These are phyloP conservation scores for Sebastes elongatus DNA, from an alignment of 2,797 vertebrate species.

Conservation along the genomic window DNA sequence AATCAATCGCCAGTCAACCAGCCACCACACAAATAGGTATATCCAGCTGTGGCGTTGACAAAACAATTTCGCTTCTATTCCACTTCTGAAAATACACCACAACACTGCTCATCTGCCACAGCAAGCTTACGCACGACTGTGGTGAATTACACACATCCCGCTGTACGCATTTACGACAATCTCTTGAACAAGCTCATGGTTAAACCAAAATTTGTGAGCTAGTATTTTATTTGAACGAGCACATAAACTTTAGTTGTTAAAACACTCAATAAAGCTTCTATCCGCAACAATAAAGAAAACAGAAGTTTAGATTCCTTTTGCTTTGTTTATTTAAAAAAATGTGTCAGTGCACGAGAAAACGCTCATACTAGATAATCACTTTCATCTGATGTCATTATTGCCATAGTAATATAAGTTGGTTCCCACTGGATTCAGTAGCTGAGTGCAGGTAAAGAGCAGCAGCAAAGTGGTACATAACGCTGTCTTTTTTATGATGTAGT, in stretches of 20 bases:
- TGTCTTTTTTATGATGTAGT: constrained; percentile 55
- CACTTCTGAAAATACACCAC: constrained; percentile 17
- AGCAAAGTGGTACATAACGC: constrained; percentile 30
- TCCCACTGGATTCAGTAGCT: constrained; percentile 23
- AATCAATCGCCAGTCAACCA: constrained; percentile 39
- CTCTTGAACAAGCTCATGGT: neutral
- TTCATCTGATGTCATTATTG: constrained; percentile 26
- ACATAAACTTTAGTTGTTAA: neutral
- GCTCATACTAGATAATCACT: constrained; percentile 27
- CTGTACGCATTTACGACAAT: neutral
- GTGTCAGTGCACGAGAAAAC: neutral
- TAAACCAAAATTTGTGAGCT: neutral
- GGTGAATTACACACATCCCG: constrained; percentile 6
- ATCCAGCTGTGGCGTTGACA: constrained; percentile 40
- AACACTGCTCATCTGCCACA: constrained; percentile 20
- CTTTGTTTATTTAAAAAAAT: neutral
- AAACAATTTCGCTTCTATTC: constrained; percentile 43
- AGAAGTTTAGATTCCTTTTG: neutral
- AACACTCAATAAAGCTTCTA: neutral
- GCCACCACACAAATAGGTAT: constrained; percentile 18
- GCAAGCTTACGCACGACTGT: neutral
- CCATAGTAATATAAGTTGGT: constrained; percentile 21
- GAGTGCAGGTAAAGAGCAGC: constrained; percentile 15
- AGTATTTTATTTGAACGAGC: neutral
- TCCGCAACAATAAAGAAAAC: neutral